phyloP scores from a whole-genome alignment of 2,888 invertebrate genomes.

The Catotricha subobsoleta region DNA sequence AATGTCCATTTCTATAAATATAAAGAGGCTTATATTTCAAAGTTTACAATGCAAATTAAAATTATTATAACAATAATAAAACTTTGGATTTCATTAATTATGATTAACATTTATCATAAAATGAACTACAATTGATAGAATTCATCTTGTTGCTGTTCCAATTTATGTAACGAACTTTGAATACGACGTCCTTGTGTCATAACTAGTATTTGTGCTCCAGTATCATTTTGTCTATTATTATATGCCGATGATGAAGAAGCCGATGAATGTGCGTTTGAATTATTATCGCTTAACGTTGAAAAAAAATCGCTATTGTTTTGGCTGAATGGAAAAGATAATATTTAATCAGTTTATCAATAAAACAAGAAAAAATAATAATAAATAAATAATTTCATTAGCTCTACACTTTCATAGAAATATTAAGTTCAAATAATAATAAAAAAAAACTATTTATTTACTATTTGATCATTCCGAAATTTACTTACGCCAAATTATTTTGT shows the following conservation, averaged over 20 bases:
- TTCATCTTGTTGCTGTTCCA: constrained; percentile 74
- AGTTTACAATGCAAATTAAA: too few species aligned
- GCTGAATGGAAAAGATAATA: background rate
- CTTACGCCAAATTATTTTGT: constrained; percentile 68
- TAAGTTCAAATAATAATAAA: background rate
- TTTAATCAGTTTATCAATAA: too few species aligned
- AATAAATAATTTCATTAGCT: too few species aligned
- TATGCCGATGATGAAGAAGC: constrained; percentile 19
- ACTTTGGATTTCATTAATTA: too few species aligned
- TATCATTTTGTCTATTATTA: constrained; percentile 18
- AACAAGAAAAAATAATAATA: too few species aligned
- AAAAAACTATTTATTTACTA: background rate
- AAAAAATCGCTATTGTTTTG: constrained; percentile 3
- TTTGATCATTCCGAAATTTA: constrained; percentile 23
- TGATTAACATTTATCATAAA: too few species aligned
- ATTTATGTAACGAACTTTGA: constrained; percentile 58
- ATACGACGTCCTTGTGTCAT: constrained; percentile 61
- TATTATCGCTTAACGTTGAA: constrained; percentile 5
- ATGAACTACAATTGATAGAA: constrained; percentile 79
- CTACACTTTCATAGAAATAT: too few species aligned
- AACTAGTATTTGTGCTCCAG: constrained; percentile 31
- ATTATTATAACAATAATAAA: too few species aligned
- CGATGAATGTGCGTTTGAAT: constrained; percentile 6
- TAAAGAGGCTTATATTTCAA: too few species aligned
- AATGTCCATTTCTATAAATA: too few species aligned